Base-by-base conservation (phyloP, 2,113 vertebrate genomes). In the Mustela lutreola region DNA sequence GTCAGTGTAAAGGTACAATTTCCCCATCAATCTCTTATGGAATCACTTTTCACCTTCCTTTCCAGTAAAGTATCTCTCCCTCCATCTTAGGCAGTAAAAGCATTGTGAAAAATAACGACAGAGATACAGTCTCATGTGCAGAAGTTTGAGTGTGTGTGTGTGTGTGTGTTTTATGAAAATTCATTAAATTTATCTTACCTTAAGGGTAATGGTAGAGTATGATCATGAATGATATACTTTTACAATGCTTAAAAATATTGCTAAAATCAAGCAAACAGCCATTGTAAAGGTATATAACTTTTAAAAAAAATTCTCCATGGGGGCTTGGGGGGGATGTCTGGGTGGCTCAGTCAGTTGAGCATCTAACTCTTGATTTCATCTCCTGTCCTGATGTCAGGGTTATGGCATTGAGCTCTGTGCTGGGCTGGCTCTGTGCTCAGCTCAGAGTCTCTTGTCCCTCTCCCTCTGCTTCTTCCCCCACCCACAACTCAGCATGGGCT, bases 261-360 rank as follows among this genome's bases (percentile, higher is more conserved):
- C 58, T 94, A 62, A 96, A 93, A 80, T 97, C 86, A 96, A 89
- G 22, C 11, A 75, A 81, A 53, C 89, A 94, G 56, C 10, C 92
- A 96, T 56, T 96, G 36, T 67, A 89, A 97, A 95, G 50, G 56
- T 89, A 89, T 8, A 65, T 53, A 76, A 58, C 10, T 82, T 94
- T 56, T 56, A 2, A 50, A 80, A 85, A 79, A 50, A 19, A 33
- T 53, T 53, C 8, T 11, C 76, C 70, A 67, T 71, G 58, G 76
- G 53, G 76, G 67, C 18, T n/a, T 70, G 18, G 67, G 8, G 8
- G 67, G 24, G 60, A 10, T 0, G 15, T 15, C 15, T 67, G 31
- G 65, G 65, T 67, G 31, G 6, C 2, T 67, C 31, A 67, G 31
- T n/a, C 1, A 19, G 67, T 65, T 33, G 14, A 67, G 63, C 31